phyloP scores from a whole-genome alignment of 2,888 invertebrate species.

The Standfussiana lucernea region DNA sequence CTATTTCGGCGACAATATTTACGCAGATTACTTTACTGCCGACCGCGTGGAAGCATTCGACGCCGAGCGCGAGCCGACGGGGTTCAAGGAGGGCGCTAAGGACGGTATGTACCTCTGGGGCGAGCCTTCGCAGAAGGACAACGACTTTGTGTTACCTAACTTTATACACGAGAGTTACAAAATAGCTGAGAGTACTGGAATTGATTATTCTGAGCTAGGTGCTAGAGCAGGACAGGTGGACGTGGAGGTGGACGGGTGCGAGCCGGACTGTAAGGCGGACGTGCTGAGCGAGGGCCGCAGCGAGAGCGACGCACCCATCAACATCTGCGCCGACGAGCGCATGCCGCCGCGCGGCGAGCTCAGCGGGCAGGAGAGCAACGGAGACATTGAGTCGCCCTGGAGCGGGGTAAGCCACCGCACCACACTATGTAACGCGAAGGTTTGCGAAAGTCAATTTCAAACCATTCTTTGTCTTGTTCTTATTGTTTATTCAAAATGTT shows the following conservation, averaged over 20 bases:
- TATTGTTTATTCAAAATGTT: slow-evolving; percentile 16
- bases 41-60: slow-evolving; percentile 85
- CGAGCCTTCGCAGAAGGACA: slow-evolving; percentile 84
- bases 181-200: slow-evolving; percentile 82
- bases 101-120: slow-evolving; percentile 85
- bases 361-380: slow-evolving; percentile 96
- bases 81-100: slow-evolving; percentile 79
- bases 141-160: slow-evolving; percentile 86
- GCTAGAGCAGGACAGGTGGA: slow-evolving; percentile 69
- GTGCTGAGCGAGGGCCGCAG: slow-evolving; percentile 83
- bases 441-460: background rate
- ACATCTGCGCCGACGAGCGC: slow-evolving; percentile 95
- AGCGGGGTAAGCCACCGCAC: slow-evolving; percentile 90
- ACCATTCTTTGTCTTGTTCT: background rate
- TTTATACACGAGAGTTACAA: slow-evolving; percentile 88
- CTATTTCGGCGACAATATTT: slow-evolving; percentile 88
- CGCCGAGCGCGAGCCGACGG: slow-evolving; percentile 76
- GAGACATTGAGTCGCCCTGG: slow-evolving; percentile 94
- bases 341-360: slow-evolving; percentile 97
- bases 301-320: slow-evolving; percentile 87
- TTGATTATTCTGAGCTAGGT: slow-evolving; percentile 80
- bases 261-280: slow-evolving; percentile 83
- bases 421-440: background rate
- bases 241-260: slow-evolving; percentile 74
- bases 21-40: slow-evolving; percentile 87